Evolutionary conservation across 2,888 invertebrate genomes (phyloP).

Genomic region (Rhimphoctona megacephalus): DNA sequence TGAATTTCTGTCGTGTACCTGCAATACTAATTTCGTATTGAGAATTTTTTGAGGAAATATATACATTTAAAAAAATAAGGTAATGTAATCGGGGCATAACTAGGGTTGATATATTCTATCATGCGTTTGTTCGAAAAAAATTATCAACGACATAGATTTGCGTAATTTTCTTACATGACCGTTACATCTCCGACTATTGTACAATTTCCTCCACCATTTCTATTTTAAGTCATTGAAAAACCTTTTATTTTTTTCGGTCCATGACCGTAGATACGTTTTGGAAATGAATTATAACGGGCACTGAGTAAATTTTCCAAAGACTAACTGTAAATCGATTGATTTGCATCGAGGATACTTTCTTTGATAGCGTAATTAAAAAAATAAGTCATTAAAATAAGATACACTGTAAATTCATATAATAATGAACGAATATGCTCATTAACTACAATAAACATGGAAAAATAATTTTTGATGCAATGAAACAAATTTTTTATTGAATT

Average conservation of each 20-base stretch:
- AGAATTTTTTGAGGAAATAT: not conserved
- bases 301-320: not conserved
- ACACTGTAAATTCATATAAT: slow-evolving; percentile 8
- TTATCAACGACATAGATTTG: not conserved
- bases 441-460: slow-evolving; percentile 68
- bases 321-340: not conserved
- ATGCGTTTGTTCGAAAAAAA: not conserved
- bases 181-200: not conserved
- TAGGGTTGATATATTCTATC: not conserved
- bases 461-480: slow-evolving; percentile 64
- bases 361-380: not conserved
- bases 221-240: not conserved
- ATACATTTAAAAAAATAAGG: not conserved
- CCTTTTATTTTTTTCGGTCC: not conserved
- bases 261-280: not conserved
- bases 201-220: slow-evolving; percentile 15
- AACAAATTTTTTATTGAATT: slow-evolving; percentile 63
- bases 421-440: slow-evolving; percentile 39
- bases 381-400: not conserved
- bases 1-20: too few relatives aligned
- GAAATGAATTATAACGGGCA: not conserved
- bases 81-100: not conserved
- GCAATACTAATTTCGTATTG: not conserved
- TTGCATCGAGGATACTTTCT: not conserved
- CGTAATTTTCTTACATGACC: not conserved